phyloP scores from a whole-genome alignment of 2,113 vertebrate species.

The Mesembrinibis cayennensis region DNA sequence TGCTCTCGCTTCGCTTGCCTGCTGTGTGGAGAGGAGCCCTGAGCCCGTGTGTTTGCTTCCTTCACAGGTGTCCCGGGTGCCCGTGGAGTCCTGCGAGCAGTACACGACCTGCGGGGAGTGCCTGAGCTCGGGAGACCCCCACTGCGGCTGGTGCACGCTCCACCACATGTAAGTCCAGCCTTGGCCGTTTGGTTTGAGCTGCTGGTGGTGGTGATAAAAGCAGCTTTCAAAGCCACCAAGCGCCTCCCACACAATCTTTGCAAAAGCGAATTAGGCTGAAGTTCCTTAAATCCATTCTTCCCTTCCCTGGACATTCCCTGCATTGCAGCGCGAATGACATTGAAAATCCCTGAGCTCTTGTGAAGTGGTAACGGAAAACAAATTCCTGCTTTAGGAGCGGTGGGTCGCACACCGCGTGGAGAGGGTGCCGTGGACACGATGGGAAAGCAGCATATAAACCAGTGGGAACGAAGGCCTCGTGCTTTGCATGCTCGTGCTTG shows the following conservation, averaged over 20 bases:
- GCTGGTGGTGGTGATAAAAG: not conserved
- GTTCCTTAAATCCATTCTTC: not conserved
- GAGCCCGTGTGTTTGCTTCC: not conserved
- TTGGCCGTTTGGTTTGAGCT: fast-evolving
- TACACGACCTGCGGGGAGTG: constrained; percentile 94
- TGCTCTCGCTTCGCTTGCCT: not conserved
- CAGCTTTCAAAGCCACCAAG: not conserved
- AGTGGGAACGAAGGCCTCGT: fast-evolving
- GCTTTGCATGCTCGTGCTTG: not conserved
- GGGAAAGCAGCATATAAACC: not conserved
- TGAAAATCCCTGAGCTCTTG: not conserved
- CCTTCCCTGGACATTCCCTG: not conserved
- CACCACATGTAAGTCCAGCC: constrained; percentile 91
- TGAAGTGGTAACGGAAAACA: not conserved
- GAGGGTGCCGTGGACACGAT: fast-evolving
- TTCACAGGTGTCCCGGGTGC: constrained; percentile 88
- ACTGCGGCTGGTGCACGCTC: constrained; percentile 97
- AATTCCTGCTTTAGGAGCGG: not conserved
- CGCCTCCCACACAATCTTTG: not conserved
- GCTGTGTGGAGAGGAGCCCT: not conserved
- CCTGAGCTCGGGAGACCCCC: constrained; percentile 94
- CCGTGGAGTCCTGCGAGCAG: constrained; percentile 94
- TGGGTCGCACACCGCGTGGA: fast-evolving
- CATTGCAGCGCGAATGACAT: fast-evolving
- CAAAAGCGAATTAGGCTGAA: fast-evolving